Evolutionary conservation across 2,888 invertebrate genomes (phyloP).

Genomic region (Odontocolon sp.): DNA sequence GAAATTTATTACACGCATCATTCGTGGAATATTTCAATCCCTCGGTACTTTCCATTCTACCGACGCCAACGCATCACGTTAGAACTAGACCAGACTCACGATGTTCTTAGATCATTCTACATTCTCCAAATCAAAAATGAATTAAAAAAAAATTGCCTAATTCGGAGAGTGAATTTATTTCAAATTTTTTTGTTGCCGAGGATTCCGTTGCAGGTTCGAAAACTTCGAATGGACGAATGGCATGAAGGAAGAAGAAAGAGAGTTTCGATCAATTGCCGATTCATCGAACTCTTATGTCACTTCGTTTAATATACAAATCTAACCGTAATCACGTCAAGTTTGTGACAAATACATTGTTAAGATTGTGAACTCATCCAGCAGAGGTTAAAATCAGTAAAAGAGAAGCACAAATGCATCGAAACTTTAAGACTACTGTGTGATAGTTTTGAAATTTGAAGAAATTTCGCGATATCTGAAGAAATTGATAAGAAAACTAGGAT

Average conservation of each 20-base stretch:
- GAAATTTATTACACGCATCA: slow-evolving; percentile 59
- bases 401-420: neutral
- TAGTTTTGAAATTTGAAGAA: neutral
- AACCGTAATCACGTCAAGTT: too few relatives aligned
- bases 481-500: neutral
- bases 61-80: neutral
- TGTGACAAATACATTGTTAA: neutral
- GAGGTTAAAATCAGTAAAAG: neutral
- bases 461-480: neutral
- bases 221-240: too few relatives aligned
- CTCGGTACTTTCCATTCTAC: slow-evolving; percentile 62
- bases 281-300: too few relatives aligned
- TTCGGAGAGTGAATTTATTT: too few relatives aligned
- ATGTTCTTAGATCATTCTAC: neutral
- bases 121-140: too few relatives aligned
- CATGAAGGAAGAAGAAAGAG: too few relatives aligned
- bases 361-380: neutral
- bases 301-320: too few relatives aligned
- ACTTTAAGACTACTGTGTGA: neutral
- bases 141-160: too few relatives aligned
- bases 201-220: too few relatives aligned
- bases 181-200: too few relatives aligned
- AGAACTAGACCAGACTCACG: slow-evolving; percentile 1
- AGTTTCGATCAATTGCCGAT: too few relatives aligned
- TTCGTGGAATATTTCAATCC: slow-evolving; percentile 58